Percentiles rank a stretch among this genome's conserved stretches.
phyloP scores from a whole-genome alignment of 2,888 invertebrate genomes.

The Perizoma flavofasciatum region DNA sequence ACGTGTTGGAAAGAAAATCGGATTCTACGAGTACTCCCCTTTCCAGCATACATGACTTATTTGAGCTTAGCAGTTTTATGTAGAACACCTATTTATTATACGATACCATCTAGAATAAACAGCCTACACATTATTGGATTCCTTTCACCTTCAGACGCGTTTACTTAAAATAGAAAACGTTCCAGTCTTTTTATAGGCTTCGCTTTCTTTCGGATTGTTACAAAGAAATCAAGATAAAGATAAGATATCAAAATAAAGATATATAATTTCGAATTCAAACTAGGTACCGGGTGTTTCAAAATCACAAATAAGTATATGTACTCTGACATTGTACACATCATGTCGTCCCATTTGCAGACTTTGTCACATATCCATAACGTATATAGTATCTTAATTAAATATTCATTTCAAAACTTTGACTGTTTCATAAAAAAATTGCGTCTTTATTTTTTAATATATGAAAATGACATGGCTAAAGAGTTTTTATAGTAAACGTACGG shows the following conservation, averaged over 20 bases:
- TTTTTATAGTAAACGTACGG: slow-evolving; percentile 31
- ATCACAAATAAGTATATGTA: too few relatives aligned
- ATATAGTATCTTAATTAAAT: too few relatives aligned
- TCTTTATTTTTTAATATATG: too few relatives aligned
- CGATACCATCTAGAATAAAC: too few relatives aligned
- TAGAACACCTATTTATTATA: background rate
- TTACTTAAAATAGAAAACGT: slow-evolving; percentile 14
- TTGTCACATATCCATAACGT: too few relatives aligned
- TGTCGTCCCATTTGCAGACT: too few relatives aligned
- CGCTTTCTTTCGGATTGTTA: slow-evolving; percentile 16
- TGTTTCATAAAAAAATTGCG: too few relatives aligned
- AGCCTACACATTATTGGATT: slow-evolving; percentile 23
- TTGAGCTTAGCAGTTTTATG: background rate
- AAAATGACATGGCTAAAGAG: slow-evolving; percentile 10
- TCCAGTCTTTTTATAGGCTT: slow-evolving; percentile 15
- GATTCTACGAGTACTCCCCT: too few relatives aligned
- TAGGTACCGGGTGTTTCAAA: background rate
- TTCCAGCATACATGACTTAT: background rate
- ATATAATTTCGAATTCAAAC: background rate
- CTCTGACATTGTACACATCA: too few relatives aligned
- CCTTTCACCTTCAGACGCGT: slow-evolving; percentile 17
- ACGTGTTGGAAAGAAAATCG: too few relatives aligned
- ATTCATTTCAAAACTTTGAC: too few relatives aligned
- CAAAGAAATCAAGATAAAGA: slow-evolving; percentile 10
- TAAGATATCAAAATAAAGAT: slow-evolving; percentile 9